These are phyloP conservation scores for Drosophila leonis DNA, from an alignment of 2,888 invertebrate genomes.

Conservation along the genomic window DNA sequence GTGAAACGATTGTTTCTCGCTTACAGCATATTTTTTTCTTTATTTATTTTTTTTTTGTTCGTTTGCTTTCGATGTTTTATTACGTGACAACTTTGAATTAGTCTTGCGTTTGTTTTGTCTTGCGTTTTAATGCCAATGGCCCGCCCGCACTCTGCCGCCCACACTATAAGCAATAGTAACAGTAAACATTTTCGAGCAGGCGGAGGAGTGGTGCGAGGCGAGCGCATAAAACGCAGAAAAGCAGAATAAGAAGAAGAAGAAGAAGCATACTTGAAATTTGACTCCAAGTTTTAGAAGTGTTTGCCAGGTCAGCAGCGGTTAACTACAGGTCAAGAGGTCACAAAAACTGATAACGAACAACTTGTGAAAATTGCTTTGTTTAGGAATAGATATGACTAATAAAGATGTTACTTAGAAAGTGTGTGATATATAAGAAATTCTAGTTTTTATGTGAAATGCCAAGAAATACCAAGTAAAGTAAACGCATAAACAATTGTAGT, in stretches of 20 bases:
- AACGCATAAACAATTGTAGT: neutral
- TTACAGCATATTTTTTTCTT: slow-evolving; percentile 47
- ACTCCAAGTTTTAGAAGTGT: neutral
- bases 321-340: slow-evolving; percentile 15
- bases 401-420: neutral
- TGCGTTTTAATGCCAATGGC: slow-evolving; percentile 26
- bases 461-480: neutral
- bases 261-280: slow-evolving; percentile 11
- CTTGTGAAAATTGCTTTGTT: neutral
- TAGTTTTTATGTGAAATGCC: neutral
- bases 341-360: neutral
- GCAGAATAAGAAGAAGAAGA: neutral
- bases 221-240: slow-evolving; percentile 13
- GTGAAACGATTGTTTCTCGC: slow-evolving; percentile 61
- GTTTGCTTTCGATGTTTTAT: slow-evolving; percentile 65
- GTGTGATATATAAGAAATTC: neutral
- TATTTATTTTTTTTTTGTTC: slow-evolving; percentile 36
- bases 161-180: slow-evolving; percentile 1
- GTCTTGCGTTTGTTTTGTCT: slow-evolving; percentile 56
- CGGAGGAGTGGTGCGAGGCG: neutral
- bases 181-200: neutral
- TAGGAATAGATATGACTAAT: neutral
- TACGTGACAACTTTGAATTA: slow-evolving; percentile 77
- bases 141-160: neutral
- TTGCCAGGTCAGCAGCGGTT: slow-evolving; percentile 12